Base-by-base conservation (phyloP, 2,888 invertebrate genomes). In the Blastobasis lacticolella region DNA sequence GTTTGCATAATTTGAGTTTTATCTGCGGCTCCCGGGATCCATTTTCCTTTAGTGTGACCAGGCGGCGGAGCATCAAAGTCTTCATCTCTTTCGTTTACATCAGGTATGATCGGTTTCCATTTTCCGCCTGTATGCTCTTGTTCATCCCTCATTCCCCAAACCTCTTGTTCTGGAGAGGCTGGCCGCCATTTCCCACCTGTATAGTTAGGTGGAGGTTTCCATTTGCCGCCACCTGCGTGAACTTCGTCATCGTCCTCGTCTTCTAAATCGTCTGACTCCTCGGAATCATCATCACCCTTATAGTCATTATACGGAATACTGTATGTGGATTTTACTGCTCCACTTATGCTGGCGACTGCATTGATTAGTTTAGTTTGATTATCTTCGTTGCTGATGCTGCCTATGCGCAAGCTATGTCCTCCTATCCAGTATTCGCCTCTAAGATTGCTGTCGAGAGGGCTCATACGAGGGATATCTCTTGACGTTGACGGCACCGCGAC, bases 11-110 rank as follows among this genome's bases (percentile, higher is more conserved):
- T 91, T 71, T 85, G 91, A 59, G 73, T 88, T 76, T 88, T 88
- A 43, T 88, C 88, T 50, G 80, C 75, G 43, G 75, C 89, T 61
- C 93, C 93, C 0, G 94, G 95, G 49, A 94, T 90, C 95, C 95
- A 95, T 85, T 96, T 96, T 0, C 94, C 94, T 71, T 92, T 92
- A 0, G 94, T 94, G 62, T 94, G 91, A 43, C 90, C 90, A 4
- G 92, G 91, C 0, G 93, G 93, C 2, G 93, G 94, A 58, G 90
- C 89, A 50, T 84, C 88, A 62, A 86, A 87, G 64, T 89, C 84
- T 51, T 89, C 88, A 10, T 87, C 86, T 37, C 90, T 78, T 23
- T 88, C 84, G 7, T 81, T 76, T 4, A 66, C 60, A 37, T 78
- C 80, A 7, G 67, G 60, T 58, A 78, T 70, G 36, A 86, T 66